Evolutionary conservation across 1,140 invertebrate species (phyloP), one percentile per base, ranked within the genome.

Genomic region (Batillaria attramentaria): DNA sequence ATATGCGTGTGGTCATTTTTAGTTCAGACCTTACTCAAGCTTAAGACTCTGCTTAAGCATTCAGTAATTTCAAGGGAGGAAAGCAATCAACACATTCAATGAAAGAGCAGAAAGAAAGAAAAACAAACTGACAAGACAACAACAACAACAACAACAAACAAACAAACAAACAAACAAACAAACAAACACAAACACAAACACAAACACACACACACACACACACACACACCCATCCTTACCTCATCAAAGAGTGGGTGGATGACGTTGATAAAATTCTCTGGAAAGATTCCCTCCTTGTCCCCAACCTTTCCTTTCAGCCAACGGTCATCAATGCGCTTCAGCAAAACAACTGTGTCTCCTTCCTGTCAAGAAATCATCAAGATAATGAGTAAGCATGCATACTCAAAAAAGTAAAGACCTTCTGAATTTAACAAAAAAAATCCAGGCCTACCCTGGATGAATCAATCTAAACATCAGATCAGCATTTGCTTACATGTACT

Each of bases 211-310:
- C 35, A 69, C 2, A 69, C 8, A 39, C 1, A 39, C 66, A 69
- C 66, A 69, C 6, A 69, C 62, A 41, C 37, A 69, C 0, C 43
- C n/a, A 57, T 16, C 28, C 73, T 35, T 16, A 87, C 85, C 80
- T 87, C 84, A 37, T 72, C 80, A 54, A 81, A 90, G 70, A 96
- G 88, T 65, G 95, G 95, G 83, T 95, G 92, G 87, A 94, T 94
- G 62, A 97, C 91, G 79, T 96, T 93, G 62, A 97, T 92, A 91
- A 95, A 97, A 87, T 94, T 95, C 31, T 92, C 89, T 1, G 96
- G 96, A 91, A 97, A 97, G 77, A 97, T 94, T 68, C 96, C 96
- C 87, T 94, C 93, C 70, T 91, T 90, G 31, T 93, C 93, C 37
- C 90, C 92, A 79, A 93, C 85, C 83, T 92, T 93, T 3, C 96